These are phyloP conservation scores for Liodrosophila aerea DNA, from an alignment of 2,888 invertebrate genomes.

Conservation along the genomic window DNA sequence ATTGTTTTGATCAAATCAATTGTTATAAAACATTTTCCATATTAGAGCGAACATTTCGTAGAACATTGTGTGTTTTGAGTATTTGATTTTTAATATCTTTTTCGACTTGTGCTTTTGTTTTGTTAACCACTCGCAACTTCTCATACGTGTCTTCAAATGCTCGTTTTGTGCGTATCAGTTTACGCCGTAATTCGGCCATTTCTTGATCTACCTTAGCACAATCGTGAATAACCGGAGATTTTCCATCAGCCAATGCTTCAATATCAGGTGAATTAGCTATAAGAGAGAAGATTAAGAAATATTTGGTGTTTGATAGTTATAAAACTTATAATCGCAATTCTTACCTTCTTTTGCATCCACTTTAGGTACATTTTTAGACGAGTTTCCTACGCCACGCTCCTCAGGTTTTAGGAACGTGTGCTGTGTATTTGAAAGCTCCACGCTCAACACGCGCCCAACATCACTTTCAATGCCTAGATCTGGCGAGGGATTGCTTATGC, in stretches of 20 bases:
- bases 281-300: background rate
- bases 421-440: constrained; percentile 73
- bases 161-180: constrained; percentile 87
- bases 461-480: constrained; percentile 96
- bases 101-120: constrained; percentile 91
- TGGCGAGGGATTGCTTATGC: constrained; percentile 86
- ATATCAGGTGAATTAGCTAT: constrained; percentile 7
- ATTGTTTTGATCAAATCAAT: constrained; percentile 38
- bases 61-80: constrained; percentile 89
- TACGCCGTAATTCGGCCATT: constrained; percentile 88
- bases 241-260: constrained; percentile 12
- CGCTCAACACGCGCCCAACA: constrained; percentile 86
- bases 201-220: constrained; percentile 85
- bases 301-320: too few species aligned
- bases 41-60: constrained; percentile 89
- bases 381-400: constrained; percentile 70
- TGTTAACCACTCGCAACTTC: constrained; percentile 89
- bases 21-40: constrained; percentile 84
- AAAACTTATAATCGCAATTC: too few species aligned
- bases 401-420: constrained; percentile 82
- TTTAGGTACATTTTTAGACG: constrained; percentile 4
- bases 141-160: constrained; percentile 90
- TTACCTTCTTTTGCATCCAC: constrained; percentile 40
- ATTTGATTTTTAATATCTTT: constrained; percentile 92
- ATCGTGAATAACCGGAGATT: constrained; percentile 65